Base-by-base conservation (phyloP, 1,140 invertebrate genomes). In the Caenorhabditis brenneri region DNA sequence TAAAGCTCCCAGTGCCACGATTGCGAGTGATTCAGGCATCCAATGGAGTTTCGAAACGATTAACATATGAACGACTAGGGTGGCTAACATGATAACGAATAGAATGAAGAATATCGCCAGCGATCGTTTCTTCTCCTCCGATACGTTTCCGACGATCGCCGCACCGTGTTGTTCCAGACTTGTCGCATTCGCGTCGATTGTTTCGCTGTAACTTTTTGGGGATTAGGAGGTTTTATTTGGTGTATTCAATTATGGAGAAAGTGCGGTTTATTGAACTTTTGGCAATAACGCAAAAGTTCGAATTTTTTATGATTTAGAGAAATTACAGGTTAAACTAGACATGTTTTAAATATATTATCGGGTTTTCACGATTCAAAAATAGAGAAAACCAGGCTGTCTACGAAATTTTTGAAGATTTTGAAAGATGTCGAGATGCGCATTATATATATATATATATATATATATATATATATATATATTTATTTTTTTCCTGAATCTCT, bases 21-120 rank as follows among this genome's bases (percentile, higher is more conserved):
- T 95, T 22, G 97, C 96, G 65, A 99, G 94, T 91, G 96, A 97
- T 91, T 99, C 97, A 0, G 97, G 97, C 16, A 99, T 92, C 91
- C 97, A 99, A 88, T 97, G 95, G 88, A 98, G 96, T 89, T 96
- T 95, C 2, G 95, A 97, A 91, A 97, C 95, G 2, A 99, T 93
- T 94, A 99, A 94, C 0, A 96, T 92, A 91, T 99, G 97, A 86
- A 98, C 97, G 19, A 98, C 91, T 42, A 98, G 91, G 84, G 98
- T 97, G 69, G 96, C 96, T 22, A 97, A 90, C 79, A 95, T 96
- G 16, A 86, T 81, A 15, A 86, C 84, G 46, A 86, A 82, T 27
- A 86, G 79, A 51, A 86, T 86, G 51, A 86, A 86, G 80, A 86
- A 86, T 65, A 86, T 86, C 31, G 85, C 85, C 27, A 83, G 53